Percentiles rank a stretch among this genome's conserved stretches.
Conservation (phyloP, 2,888 invertebrate species). For the Eristalis tenax region DNA sequence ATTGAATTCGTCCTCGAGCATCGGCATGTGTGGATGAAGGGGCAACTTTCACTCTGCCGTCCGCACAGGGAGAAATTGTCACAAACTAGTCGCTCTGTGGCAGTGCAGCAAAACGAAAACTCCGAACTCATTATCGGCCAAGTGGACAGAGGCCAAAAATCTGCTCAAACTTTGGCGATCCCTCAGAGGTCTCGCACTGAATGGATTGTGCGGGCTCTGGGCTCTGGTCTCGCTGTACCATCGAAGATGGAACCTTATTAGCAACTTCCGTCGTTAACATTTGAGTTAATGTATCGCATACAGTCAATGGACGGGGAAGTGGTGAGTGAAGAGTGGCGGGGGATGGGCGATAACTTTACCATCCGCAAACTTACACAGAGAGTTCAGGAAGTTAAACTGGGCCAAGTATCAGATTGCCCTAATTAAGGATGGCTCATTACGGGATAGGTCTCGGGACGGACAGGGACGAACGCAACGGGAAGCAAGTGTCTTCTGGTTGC, state of each 20-base stretch:
- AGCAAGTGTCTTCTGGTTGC: background rate
- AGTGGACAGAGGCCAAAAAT: background rate
- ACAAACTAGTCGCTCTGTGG: background rate
- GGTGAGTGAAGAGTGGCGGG: too few relatives aligned
- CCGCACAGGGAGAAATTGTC: background rate
- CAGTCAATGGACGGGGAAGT: background rate
- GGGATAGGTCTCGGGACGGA: slow-evolving; percentile 24
- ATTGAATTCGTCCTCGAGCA: slow-evolving; percentile 19
- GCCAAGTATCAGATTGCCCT: slow-evolving; percentile 68
- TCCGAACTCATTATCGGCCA: background rate
- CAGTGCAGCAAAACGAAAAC: background rate
- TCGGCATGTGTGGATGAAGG: background rate
- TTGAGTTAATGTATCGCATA: slow-evolving; percentile 48
- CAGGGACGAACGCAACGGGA: background rate
- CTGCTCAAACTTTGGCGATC: slow-evolving; percentile 1
- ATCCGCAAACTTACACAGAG: slow-evolving; percentile 24
- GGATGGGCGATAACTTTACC: background rate
- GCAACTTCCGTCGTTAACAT: slow-evolving; percentile 66
- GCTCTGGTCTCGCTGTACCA: background rate
- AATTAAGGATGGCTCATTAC: slow-evolving; percentile 69
- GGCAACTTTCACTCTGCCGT: background rate
- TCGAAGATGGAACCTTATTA: slow-evolving; percentile 51
- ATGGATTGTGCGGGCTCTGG: background rate
- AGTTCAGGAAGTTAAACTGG: slow-evolving; percentile 66
- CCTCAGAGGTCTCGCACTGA: slow-evolving; percentile 13